Evolutionary conservation across 2,888 invertebrate genomes (phyloP).

Genomic region (Zelleria hepariella): DNA sequence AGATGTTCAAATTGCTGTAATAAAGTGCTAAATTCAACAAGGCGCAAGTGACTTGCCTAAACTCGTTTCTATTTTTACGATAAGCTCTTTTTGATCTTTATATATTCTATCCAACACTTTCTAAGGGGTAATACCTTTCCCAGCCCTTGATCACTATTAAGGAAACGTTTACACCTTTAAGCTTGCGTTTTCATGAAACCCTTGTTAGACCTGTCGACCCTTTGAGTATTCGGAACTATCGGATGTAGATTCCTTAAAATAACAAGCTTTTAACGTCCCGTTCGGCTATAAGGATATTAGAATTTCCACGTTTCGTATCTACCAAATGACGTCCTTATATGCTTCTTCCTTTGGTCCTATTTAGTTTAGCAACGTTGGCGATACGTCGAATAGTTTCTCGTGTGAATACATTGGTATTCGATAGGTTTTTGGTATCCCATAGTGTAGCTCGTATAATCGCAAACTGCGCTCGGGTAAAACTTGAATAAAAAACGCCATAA

Average conservation of each 20-base stretch:
- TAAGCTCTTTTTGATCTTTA: too few species aligned
- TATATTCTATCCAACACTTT: too few species aligned
- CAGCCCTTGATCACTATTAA: not conserved
- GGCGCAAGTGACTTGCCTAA: too few species aligned
- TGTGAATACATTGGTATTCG: not conserved
- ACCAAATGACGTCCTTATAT: not conserved
- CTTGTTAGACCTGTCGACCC: constrained; percentile 16
- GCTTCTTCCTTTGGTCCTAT: not conserved
- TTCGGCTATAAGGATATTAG: not conserved
- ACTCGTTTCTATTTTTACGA: too few species aligned
- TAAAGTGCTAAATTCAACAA: too few species aligned
- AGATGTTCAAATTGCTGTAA: not conserved
- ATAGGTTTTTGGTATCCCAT: not conserved
- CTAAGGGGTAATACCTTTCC: not conserved
- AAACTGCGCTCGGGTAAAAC: not conserved
- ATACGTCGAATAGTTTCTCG: not conserved
- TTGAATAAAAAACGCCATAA: not conserved
- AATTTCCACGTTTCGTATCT: not conserved
- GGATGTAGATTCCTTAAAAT: constrained; percentile 13
- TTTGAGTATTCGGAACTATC: constrained; percentile 32
- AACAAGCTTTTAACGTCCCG: not conserved
- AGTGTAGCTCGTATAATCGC: not conserved
- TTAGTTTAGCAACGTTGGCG: not conserved
- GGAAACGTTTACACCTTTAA: not conserved
- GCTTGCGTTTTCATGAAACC: not conserved